These are phyloP conservation scores for Bradysia coprophila DNA, from an alignment of 1,140 invertebrate genomes.

Conservation along the genomic window DNA sequence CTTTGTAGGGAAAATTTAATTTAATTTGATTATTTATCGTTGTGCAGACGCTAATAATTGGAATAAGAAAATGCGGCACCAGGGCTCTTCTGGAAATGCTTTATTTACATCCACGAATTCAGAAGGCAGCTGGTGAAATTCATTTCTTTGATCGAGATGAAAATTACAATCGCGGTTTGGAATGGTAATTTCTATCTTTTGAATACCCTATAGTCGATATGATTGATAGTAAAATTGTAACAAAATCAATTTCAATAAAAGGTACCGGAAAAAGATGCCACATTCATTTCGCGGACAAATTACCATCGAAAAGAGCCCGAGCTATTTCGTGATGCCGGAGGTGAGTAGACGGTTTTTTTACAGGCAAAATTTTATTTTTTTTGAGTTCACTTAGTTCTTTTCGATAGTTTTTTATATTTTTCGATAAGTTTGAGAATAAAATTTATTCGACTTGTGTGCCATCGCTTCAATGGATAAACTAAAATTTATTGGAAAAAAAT, in stretches of 20 bases:
- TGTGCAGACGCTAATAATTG: conserved; percentile 72
- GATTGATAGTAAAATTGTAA: too few species aligned
- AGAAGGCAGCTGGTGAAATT: conserved; percentile 81
- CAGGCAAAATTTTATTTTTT: not conserved
- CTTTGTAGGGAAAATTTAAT: not conserved
- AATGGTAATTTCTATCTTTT: too few species aligned
- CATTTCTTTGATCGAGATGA: conserved; percentile 89
- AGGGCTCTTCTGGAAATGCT: conserved; percentile 87
- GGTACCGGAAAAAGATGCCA: conserved; percentile 85
- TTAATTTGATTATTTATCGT: conserved; percentile 2
- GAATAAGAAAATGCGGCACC: conserved; percentile 87
- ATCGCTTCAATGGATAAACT: too few species aligned
- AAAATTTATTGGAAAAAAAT: not conserved
- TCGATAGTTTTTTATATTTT: not conserved
- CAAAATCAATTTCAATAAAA: too few species aligned
- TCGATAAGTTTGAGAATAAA: not conserved
- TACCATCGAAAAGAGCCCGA: conserved; percentile 94
- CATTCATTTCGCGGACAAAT: conserved; percentile 74
- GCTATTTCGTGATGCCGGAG: conserved; percentile 92
- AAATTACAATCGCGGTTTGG: conserved; percentile 74
- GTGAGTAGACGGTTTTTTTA: conserved; percentile 30
- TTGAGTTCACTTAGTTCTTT: not conserved
- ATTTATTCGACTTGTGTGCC: too few species aligned
- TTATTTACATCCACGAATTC: conserved; percentile 78
- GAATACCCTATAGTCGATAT: too few species aligned